Conservation (phyloP, 2,113 vertebrate species). For the Hirundichthys speculiger region DNA sequence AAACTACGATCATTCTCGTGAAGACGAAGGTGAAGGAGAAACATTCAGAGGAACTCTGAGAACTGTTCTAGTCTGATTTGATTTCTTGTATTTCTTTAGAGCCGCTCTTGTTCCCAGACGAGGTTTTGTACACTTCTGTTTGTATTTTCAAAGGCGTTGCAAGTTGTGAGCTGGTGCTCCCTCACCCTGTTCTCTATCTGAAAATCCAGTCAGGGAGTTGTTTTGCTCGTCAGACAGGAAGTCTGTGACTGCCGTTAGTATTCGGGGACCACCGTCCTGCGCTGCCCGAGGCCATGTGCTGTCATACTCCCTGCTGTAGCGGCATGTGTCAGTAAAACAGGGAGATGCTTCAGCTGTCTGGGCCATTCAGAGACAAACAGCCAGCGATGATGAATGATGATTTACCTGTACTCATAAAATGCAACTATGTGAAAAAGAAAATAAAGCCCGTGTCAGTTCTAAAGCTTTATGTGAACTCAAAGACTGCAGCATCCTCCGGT, state of each 20-base stretch:
- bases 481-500: too few relatives aligned
- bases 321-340: slow-evolving; percentile 37
- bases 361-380: slow-evolving; percentile 34
- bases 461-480: too few relatives aligned
- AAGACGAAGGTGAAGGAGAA: not conserved
- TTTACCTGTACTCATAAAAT: slow-evolving; percentile 2
- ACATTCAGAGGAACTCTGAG: not conserved
- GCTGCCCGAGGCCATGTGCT: slow-evolving; percentile 38
- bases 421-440: not conserved
- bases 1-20: not conserved
- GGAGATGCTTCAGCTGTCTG: slow-evolving; percentile 37
- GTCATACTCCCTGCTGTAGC: not conserved
- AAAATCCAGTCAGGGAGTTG: slow-evolving; percentile 31
- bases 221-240: slow-evolving; percentile 24
- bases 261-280: slow-evolving; percentile 22
- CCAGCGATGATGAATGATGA: slow-evolving; percentile 41
- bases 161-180: slow-evolving; percentile 15
- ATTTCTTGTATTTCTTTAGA: slow-evolving; percentile 21
- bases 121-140: slow-evolving; percentile 9
- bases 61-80: not conserved
- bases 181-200: slow-evolving; percentile 25
- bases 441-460: too few relatives aligned
- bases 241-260: slow-evolving; percentile 21
- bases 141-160: slow-evolving; percentile 26
- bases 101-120: slow-evolving; percentile 14